Percentiles rank a stretch among this genome's conserved stretches.
These are phyloP conservation scores for Hoplodrina blanda DNA, from an alignment of 2,888 invertebrate species.

Conservation along the genomic window DNA sequence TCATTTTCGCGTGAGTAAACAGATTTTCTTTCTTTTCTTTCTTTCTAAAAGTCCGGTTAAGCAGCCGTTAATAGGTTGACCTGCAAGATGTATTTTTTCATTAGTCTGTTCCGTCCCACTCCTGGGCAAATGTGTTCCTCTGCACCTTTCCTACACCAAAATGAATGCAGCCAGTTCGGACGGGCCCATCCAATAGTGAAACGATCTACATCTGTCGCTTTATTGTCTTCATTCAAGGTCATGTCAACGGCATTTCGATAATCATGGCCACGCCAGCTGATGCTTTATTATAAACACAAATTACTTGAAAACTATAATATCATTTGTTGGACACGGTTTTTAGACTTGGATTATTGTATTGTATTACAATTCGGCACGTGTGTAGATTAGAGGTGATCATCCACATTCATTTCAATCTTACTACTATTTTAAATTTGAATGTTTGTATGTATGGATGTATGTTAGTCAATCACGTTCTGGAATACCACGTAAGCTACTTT, in stretches of 20 bases:
- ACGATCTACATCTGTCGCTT: conserved; percentile 19
- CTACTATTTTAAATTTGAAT: too few relatives aligned
- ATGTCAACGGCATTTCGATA: conserved; percentile 19
- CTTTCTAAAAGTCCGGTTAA: too few relatives aligned
- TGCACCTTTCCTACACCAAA: not conserved
- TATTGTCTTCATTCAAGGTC: conserved; percentile 23
- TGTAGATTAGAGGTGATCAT: not conserved
- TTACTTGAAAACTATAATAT: conserved; percentile 18
- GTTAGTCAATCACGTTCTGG: too few relatives aligned
- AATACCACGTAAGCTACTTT: too few relatives aligned
- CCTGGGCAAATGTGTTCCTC: too few relatives aligned
- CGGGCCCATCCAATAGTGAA: not conserved
- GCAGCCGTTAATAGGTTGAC: too few relatives aligned
- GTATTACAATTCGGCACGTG: conserved; percentile 24
- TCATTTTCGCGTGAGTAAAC: too few relatives aligned
- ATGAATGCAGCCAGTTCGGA: not conserved
- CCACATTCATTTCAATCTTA: too few relatives aligned
- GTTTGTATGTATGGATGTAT: too few relatives aligned
- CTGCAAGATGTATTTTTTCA: too few relatives aligned
- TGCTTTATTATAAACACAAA: conserved; percentile 16
- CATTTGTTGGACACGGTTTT: conserved; percentile 25
- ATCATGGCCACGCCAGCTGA: not conserved
- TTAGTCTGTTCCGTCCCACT: too few relatives aligned
- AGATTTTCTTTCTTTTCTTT: too few relatives aligned
- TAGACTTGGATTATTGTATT: conserved; percentile 13